Base-by-base conservation (phyloP, 2,797 vertebrate species). In the Clangula hyemalis region DNA sequence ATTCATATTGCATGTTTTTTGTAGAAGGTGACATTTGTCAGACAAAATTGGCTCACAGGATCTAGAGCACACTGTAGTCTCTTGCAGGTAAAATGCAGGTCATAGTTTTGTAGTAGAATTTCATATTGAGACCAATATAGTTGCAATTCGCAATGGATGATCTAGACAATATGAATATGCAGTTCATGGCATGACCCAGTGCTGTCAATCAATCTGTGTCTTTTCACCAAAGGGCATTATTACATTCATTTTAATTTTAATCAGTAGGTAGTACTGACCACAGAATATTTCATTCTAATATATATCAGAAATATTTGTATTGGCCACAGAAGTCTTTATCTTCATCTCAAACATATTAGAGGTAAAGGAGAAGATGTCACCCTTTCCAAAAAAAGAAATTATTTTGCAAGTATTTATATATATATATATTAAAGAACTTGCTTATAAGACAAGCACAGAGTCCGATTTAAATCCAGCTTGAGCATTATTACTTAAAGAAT, bases 71-170 rank as follows among this genome's bases (percentile, higher is more conserved):
- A 49, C 38, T 88, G 36, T 2, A 53, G 20, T 39, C 75, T 45
- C 56, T 39, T 86, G 39, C 36, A 87, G 57, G n/a, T 65, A 69
- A 89, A 79, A 74, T n/a, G 19, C 21, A 91, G 56, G 25, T 22
- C n/a, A 58, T 27, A 27, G 83, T 53, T 64, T 16, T 64, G 38
- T 19, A 69, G n/a, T 24, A 10, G n/a, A 38, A 78, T 69, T 94
- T 88, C 6, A 70, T 36, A 53, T 58, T 47, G 22, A 87, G 65
- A 21, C 20, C 56, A 30, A 7, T 32, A 11, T 4, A 54, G 18
- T 4, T 82, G 22, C 77, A 60, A 6, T 39, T 64, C 69, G 15
- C n/a, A 58, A 18, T 85, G 28, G 16, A 61, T 10, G 8, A 9
- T 28, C 21, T 24, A 34, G n/a, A 16, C 10, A 69, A 72, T 6